Evolutionary conservation across 2,797 vertebrate species (phyloP).

Genomic region (Oryzias sinensis): DNA sequence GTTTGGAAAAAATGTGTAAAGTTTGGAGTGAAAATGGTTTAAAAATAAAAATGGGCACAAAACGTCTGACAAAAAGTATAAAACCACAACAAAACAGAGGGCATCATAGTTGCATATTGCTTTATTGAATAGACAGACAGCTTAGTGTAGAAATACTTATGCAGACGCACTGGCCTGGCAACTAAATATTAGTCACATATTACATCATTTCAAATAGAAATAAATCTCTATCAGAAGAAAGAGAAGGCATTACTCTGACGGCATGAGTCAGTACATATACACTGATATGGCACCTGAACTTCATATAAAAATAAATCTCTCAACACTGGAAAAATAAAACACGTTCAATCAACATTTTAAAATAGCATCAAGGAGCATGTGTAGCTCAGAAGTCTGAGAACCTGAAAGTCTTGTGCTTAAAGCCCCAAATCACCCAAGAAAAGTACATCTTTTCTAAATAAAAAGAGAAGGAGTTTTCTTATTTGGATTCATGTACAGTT

Average conservation of each 20-base stretch:
- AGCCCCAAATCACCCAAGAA: too few species aligned
- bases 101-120: background rate
- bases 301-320: constrained; percentile 77
- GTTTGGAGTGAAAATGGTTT: too few species aligned
- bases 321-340: constrained; percentile 45
- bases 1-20: too few species aligned
- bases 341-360: constrained; percentile 40
- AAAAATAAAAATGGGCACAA: background rate
- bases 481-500: background rate
- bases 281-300: constrained; percentile 82
- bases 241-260: constrained; percentile 59
- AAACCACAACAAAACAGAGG: background rate
- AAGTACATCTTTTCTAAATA: too few species aligned
- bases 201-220: constrained; percentile 74
- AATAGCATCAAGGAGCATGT: constrained; percentile 14
- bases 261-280: constrained; percentile 81
- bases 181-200: constrained; percentile 83
- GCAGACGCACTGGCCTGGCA: constrained; percentile 83
- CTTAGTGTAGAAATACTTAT: constrained; percentile 72
- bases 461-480: too few species aligned
- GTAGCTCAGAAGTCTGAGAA: constrained; percentile 15
- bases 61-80: background rate
- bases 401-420: background rate
- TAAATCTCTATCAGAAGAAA: constrained; percentile 46
- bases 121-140: constrained; percentile 53